Base-by-base conservation (phyloP, 2,888 invertebrate genomes). In the Myopa testacea region DNA sequence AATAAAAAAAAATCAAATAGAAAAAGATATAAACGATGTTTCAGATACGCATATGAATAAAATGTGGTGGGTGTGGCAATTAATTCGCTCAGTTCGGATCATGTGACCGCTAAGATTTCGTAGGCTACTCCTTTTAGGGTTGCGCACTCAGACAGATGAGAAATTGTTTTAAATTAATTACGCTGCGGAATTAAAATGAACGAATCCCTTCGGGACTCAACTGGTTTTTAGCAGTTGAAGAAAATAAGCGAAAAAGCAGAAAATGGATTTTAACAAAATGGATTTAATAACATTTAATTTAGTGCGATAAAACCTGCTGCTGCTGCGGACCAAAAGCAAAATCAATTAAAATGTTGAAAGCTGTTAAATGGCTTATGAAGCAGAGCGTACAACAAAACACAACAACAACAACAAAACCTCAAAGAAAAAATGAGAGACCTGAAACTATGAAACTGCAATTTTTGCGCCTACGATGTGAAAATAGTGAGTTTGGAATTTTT, bases 281-380 rank as follows among this genome's bases (percentile, higher is more conserved):
- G 7, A 45, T 45, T 45, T 6, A 8, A 45, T 45, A 45, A 45
- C 45, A 45, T 45, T 45, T 45, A 8, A 45, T 45, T 45, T 45
- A 45, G 45, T 45, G 45, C 45, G 45, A 45, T 45, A 45, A 10
- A 45, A 45, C 6, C 10, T 45, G 45, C 6, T 45, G 34, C 55
- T 37, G 70, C 55, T 55, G 55, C 26, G 26, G 26, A 40, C 26
- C 26, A 45, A 69, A 19, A 45, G 19, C 52, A 69, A 55, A 70
- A 70, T 34, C 70, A 70, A 70, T 70, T 70, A 70, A 70, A 70
- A 70, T 55, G 55, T 55, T 52, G 55, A 70, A 70, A 34, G 58
- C 55, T 58, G 70, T 26, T 70, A 70, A 70, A 70, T 70, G 55
- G 70, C 70, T 70, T 34, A 14, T 50, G 52, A 55, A 55, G 34